A percentile compares a stretch with the other conserved stretches of the same genome.
These are phyloP conservation scores for Jaculus jaculus DNA, from an alignment of 2,113 vertebrate species.

Conservation along the genomic window DNA sequence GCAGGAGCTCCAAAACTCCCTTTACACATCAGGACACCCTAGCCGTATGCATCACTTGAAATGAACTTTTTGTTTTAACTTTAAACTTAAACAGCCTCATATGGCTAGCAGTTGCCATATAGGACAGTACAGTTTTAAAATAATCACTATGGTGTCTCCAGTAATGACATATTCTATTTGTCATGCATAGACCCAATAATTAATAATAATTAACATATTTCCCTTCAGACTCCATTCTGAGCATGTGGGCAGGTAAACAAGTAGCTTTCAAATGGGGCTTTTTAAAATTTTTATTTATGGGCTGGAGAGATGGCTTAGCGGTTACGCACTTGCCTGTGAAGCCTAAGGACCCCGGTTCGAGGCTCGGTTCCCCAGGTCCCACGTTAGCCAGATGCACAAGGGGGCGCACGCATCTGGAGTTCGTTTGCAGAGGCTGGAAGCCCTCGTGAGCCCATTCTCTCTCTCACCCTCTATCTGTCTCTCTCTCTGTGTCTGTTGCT, in stretches of 20 bases:
- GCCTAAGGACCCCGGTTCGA: no score
- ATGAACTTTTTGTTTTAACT: not conserved
- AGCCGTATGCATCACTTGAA: not conserved
- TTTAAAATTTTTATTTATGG: not conserved
- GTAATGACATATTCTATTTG: not conserved
- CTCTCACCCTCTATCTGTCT: no score
- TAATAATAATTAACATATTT: not conserved
- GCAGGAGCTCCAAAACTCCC: no score
- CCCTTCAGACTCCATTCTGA: not conserved
- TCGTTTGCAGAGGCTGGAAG: no score
- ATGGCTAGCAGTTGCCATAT: not conserved
- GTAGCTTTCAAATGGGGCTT: not conserved
- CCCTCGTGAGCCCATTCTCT: no score
- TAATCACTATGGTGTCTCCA: not conserved
- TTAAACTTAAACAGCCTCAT: slow-evolving; percentile 26
- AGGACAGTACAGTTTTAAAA: not conserved
- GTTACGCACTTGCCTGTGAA: no score
- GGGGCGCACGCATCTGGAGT: no score
- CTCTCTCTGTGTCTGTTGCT: no score
- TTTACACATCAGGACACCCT: not conserved
- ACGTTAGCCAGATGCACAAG: no score
- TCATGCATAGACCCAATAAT: not conserved
- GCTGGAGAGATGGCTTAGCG: no score
- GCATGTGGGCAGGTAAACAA: not conserved
- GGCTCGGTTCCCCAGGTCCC: no score